Percentiles rank a stretch among this genome's conserved stretches.
Conservation (phyloP, 2,888 invertebrate species). For the Erynnis tages region DNA sequence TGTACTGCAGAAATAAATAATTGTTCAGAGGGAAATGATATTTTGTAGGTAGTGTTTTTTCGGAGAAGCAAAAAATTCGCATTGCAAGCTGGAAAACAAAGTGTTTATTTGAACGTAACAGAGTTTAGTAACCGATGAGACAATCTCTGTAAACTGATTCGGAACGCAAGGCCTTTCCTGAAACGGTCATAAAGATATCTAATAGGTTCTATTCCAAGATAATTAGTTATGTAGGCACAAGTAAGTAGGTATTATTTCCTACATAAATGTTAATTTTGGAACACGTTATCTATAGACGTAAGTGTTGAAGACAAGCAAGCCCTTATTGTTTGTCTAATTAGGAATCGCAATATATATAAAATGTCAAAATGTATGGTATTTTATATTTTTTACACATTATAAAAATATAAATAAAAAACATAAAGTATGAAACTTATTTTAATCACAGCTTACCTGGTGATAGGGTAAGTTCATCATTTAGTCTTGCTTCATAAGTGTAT, state of each 20-base stretch:
- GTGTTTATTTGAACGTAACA: conserved; percentile 27
- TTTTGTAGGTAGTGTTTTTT: conserved; percentile 4
- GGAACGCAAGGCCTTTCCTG: conserved; percentile 28
- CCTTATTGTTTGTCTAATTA: too few relatives aligned
- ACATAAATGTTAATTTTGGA: too few relatives aligned
- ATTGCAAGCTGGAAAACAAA: conserved; percentile 29
- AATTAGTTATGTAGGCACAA: too few relatives aligned
- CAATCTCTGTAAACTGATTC: conserved; percentile 25
- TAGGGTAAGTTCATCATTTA: conserved; percentile 92
- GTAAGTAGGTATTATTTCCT: too few relatives aligned
- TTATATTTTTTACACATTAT: too few relatives aligned
- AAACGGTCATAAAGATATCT: conserved; percentile 9
- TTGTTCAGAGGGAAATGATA: conserved; percentile 20
- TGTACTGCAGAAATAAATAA: conserved; percentile 11
- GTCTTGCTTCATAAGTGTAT: conserved; percentile 92
- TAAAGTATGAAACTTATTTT: too few relatives aligned
- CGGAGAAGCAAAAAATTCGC: conserved; percentile 27
- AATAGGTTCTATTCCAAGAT: conserved; percentile 1
- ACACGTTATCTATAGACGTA: neutral
- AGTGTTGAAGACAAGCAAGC: too few relatives aligned
- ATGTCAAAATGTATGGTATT: too few relatives aligned
- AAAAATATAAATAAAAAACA: neutral
- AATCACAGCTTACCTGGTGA: conserved; percentile 80
- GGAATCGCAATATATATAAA: too few relatives aligned
- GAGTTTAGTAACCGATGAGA: conserved; percentile 27